phyloP scores from a whole-genome alignment of 2,797 vertebrate species.

The Triplophysa bombifrons region DNA sequence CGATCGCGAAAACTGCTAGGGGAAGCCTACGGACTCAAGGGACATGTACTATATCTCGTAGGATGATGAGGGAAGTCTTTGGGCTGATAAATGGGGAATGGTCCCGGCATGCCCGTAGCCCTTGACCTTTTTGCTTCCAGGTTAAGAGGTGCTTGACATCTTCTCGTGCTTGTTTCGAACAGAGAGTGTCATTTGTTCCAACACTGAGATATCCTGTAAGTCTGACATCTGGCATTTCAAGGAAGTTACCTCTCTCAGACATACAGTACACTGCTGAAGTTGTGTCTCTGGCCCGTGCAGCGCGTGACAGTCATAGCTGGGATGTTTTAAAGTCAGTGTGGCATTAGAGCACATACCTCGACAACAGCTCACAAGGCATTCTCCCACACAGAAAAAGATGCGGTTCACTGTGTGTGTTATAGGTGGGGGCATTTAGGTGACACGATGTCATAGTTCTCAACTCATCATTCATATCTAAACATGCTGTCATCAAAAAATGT shows the following conservation, averaged over 20 bases:
- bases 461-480: constrained; percentile 1
- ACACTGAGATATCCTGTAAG: constrained; percentile 3
- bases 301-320: background rate
- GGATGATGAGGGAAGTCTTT: constrained; percentile 59
- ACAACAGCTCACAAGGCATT: background rate
- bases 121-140: constrained; percentile 70
- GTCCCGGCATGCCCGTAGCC: constrained; percentile 68
- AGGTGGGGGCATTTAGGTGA: background rate
- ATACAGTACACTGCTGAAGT: background rate
- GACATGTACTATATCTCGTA: background rate
- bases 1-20: background rate
- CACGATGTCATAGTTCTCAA: background rate
- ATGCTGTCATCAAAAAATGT: constrained; percentile 5
- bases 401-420: background rate
- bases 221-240: background rate
- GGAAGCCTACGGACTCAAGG: background rate
- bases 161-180: constrained; percentile 27
- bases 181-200: background rate
- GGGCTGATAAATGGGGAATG: constrained; percentile 67
- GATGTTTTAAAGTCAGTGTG: background rate
- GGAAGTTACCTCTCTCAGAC: constrained; percentile 12
- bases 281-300: background rate
- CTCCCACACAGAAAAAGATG: background rate
- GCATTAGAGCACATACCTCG: background rate
- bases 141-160: constrained; percentile 65